Evolutionary conservation across 2,797 vertebrate genomes (phyloP), one percentile per base, ranked within the genome.

Genomic region (Hydrolagus colliei): DNA sequence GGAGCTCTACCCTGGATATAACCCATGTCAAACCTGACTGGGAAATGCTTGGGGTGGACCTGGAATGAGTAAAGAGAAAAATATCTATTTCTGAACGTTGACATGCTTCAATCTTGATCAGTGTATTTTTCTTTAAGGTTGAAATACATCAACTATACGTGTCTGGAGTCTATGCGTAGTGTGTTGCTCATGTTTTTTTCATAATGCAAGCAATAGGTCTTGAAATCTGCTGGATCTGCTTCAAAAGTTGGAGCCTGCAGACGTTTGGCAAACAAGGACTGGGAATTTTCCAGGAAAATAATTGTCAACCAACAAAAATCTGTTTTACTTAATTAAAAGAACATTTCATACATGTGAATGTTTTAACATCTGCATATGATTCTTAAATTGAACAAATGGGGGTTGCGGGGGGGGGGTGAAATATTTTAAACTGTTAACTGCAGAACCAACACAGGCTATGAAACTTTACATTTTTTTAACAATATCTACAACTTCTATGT

Each of bases 191-290:
- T 71, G 65, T 84, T 84, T 71, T 41, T 71, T 71, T 16, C 4
- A 41, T 14, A 71, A 35, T 71, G 65, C 71, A 84, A 84, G 65
- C 79, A 84, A 84, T 84, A 71, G 79, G 63, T 92, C 89, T 91
- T 84, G 86, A 91, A 90, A 87, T 92, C 93, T 90, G 85, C 86
- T 79, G 91, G 89, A 90, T 87, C 88, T 91, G 90, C 88, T 91
- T 93, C 91, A 91, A 92, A 90, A 88, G 89, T 88, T 89, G 89
- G 90, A 88, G 90, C 89, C 91, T 92, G 63, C 90, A 88, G 90
- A 89, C 88, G 90, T 90, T 91, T 92, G 89, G 92, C 91, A 93
- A 87, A 88, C 90, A 88, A 89, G 89, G 89, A 52, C 88, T 91
- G 88, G 89, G 90, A 90, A 86, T 90, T 90, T 86, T 90, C 89